Evolutionary conservation across 2,113 vertebrate genomes (phyloP), one percentile per base, ranked within the genome.

Genomic region (Platysternon megacephalum): DNA sequence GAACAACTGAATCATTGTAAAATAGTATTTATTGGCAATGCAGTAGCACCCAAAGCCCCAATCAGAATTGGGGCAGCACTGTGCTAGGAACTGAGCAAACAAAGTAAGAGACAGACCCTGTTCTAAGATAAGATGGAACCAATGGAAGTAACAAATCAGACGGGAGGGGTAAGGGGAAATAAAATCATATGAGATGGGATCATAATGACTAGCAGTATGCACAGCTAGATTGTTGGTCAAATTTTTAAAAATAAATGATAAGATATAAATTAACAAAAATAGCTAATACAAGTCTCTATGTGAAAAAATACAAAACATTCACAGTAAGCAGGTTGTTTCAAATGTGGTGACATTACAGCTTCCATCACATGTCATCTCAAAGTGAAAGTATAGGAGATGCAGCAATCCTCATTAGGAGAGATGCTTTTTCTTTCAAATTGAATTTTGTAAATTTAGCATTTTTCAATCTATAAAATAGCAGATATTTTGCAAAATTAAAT

Each of bases 101-200:
- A 1, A 5, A 85, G 65, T 2, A 10, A 87, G 10, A 2, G 10
- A 2, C 0, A 82, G 42, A 4, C 76, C 46, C 55, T 44, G 2
- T 42, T 89, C n/a, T 51, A 55, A 82, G 44, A 85, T 11, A 1
- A 5, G 92, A 79, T 48, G 21, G 89, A 44, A 48, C 82, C 55
- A 21, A 22, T 61, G 58, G 28, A 61, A 6, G 35, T 82, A 92
- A 86, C 17, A 74, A 92, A 49, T 42, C 0, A 35, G 88, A 89
- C 68, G 0, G 2, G 35, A 82, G 82, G 35, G 88, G 93, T 68
- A 0, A 78, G 24, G 80, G 0, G n/a, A 86, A 92, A 53, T 1
- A 32, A 46, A 74, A 19, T 19, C 16, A 49, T 0, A 82, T 88
- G 90, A 49, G 1, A 35, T 10, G n/a, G 5, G 9, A 90, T 55